phyloP scores from a whole-genome alignment of 2,113 vertebrate species.

The Sardina pilchardus region DNA sequence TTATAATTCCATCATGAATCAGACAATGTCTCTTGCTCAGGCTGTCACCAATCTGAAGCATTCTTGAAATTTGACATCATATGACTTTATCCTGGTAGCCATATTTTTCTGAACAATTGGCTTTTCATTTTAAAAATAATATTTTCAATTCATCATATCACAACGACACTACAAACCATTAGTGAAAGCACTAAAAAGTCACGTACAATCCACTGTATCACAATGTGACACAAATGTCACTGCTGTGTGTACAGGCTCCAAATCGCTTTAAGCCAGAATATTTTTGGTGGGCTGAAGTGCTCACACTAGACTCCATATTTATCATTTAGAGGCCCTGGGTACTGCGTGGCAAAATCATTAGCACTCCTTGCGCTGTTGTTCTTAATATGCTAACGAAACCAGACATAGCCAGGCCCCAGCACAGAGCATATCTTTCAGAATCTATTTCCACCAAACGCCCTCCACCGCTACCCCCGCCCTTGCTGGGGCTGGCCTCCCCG shows the following conservation, averaged over 20 bases:
- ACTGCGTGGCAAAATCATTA: constrained; percentile 18
- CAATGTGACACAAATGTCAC: constrained; percentile 21
- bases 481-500: constrained; percentile 41
- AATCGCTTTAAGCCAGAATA: constrained; percentile 4
- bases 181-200: constrained; percentile 21
- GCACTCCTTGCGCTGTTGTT: constrained; percentile 17
- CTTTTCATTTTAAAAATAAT: constrained; percentile 19
- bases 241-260: constrained; percentile 6
- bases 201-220: constrained; percentile 6
- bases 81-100: not conserved
- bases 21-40: not conserved
- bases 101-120: not conserved
- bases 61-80: not conserved
- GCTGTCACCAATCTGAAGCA: not conserved
- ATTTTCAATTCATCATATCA: constrained; percentile 14
- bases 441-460: constrained; percentile 49
- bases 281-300: not conserved
- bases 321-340: constrained; percentile 21
- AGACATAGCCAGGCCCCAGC: constrained; percentile 42
- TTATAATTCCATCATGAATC: not conserved
- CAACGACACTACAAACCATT: constrained; percentile 15
- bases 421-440: constrained; percentile 48
- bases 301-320: constrained; percentile 16
- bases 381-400: constrained; percentile 41
- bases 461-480: constrained; percentile 2